phyloP scores from a whole-genome alignment of 2,113 vertebrate genomes.

The Antechinus flavipes region DNA sequence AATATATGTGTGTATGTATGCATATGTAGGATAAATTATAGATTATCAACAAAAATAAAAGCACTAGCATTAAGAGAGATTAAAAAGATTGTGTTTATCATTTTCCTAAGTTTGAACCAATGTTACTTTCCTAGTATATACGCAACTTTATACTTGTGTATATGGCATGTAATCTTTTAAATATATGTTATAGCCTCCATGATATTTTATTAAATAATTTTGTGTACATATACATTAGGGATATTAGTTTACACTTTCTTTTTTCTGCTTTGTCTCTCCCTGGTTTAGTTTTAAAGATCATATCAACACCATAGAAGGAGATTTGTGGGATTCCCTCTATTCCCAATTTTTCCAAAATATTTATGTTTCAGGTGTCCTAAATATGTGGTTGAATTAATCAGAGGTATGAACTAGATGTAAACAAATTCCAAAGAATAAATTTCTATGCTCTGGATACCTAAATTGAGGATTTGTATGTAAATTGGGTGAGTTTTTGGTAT shows the following conservation, averaged over 20 bases:
- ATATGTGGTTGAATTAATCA: neutral
- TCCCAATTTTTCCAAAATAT: neutral
- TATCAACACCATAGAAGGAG: neutral
- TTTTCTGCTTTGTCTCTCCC: neutral
- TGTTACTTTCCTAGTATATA: neutral
- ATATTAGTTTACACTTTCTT: neutral
- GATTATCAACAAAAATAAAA: neutral
- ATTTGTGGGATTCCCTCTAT: neutral
- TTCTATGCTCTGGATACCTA: neutral
- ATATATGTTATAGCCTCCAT: neutral
- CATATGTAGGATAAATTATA: neutral
- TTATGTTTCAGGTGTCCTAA: neutral
- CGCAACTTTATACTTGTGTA: neutral
- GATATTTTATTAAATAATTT: neutral
- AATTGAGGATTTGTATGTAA: neutral
- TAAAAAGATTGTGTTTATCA: no score
- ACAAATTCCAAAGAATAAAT: neutral
- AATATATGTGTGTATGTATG: no score
- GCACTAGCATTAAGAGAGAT: neutral
- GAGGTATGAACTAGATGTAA: neutral
- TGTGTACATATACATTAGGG: neutral
- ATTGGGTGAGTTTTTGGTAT: neutral
- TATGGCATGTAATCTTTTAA: neutral
- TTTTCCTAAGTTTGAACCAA: neutral
- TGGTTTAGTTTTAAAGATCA: neutral